A percentile compares a stretch with the other conserved stretches of the same genome.
Conservation (phyloP, 2,113 vertebrate species). For the Ammodytes marinus region DNA sequence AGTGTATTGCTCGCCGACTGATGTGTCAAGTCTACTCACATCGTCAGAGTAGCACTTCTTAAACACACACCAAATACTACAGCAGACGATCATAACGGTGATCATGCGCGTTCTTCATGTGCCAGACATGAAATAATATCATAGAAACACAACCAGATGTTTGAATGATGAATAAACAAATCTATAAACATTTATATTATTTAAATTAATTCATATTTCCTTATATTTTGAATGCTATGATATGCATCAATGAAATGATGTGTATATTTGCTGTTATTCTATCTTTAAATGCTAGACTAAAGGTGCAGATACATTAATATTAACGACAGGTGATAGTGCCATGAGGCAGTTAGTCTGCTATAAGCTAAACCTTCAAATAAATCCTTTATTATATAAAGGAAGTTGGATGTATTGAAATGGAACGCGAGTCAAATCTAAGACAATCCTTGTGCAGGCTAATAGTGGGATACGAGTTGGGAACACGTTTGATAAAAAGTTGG, state of each 20-base stretch:
- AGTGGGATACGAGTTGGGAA: conserved; percentile 15
- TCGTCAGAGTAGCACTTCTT: conserved; percentile 40
- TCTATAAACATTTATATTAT: neutral
- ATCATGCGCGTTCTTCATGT: neutral
- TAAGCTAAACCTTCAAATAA: conserved; percentile 8
- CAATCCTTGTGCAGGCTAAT: conserved; percentile 16
- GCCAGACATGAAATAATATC: neutral
- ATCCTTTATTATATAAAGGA: neutral
- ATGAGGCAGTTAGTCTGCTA: neutral
- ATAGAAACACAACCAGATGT: too few species aligned
- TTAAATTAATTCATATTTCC: neutral
- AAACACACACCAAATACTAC: neutral
- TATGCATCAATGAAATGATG: neutral
- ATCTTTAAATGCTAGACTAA: neutral
- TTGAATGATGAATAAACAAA: neutral
- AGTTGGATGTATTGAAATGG: conserved; percentile 20
- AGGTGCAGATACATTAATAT: neutral
- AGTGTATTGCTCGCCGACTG: conserved; percentile 42
- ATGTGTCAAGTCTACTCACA: conserved; percentile 37
- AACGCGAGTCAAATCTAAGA: conserved; percentile 7
- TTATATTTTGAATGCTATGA: neutral
- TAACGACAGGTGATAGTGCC: neutral
- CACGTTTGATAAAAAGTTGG: conserved; percentile 36
- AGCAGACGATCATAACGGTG: conserved; percentile 3
- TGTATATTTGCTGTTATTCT: neutral